Percentiles rank a stretch among this genome's conserved stretches.
Evolutionary conservation across 1,140 invertebrate species (phyloP).

Genomic region (Leptinotarsa undecemlineata): DNA sequence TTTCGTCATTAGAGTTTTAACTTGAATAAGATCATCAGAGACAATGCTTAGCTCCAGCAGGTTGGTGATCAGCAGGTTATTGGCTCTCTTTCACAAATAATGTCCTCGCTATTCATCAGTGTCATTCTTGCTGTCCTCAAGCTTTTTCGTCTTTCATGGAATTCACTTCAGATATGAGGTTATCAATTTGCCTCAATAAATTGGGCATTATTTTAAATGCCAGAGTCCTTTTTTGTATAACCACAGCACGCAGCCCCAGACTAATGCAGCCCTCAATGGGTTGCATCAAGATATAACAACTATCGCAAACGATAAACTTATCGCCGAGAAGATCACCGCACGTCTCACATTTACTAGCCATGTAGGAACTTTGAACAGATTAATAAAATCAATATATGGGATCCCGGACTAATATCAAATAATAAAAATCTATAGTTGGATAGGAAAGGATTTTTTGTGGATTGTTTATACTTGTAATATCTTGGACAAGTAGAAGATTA

Average conservation of each 20-base stretch:
- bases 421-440: neutral
- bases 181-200: neutral
- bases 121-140: neutral
- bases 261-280: neutral
- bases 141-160: neutral
- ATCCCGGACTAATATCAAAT: neutral
- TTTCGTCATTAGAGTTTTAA: neutral
- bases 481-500: too few relatives aligned
- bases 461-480: neutral
- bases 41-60: neutral
- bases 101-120: neutral
- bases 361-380: neutral
- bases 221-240: slow-evolving; percentile 1
- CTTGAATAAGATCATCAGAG: neutral
- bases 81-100: slow-evolving; percentile 6
- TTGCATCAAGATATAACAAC: neutral
- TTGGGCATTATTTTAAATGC: neutral
- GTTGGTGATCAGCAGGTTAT: neutral
- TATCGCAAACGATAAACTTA: neutral
- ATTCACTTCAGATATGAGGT: neutral
- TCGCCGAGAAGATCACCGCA: slow-evolving; percentile 3
- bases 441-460: neutral
- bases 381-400: neutral
- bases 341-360: slow-evolving; percentile 8
- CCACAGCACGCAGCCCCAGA: neutral